These are phyloP conservation scores for Proctacanthus coquilletti DNA, from an alignment of 1,140 invertebrate species.

Conservation along the genomic window DNA sequence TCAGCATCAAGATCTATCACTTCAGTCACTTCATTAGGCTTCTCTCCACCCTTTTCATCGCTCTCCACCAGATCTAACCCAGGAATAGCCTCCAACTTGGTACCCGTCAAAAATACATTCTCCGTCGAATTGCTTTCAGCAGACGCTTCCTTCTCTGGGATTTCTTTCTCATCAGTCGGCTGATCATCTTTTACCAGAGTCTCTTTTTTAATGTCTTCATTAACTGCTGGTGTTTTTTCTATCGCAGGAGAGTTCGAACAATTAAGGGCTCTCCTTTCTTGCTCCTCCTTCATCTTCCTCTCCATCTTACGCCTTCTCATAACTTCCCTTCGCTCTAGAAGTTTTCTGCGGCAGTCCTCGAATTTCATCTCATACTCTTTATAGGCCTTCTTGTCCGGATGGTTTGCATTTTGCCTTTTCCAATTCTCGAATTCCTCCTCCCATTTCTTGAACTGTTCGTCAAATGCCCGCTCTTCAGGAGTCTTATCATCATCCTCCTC, in stretches of 20 bases:
- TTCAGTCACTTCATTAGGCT: not conserved
- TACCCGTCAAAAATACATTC: not conserved
- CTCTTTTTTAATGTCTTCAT: too few relatives aligned
- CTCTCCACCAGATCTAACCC: constrained; percentile 48
- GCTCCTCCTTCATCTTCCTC: too few relatives aligned
- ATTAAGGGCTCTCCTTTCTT: too few relatives aligned
- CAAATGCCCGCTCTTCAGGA: constrained; percentile 62
- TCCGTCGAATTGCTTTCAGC: too few relatives aligned
- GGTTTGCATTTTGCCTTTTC: constrained; percentile 69
- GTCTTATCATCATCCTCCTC: constrained; percentile 25
- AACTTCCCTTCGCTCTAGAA: constrained; percentile 59
- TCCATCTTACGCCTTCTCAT: constrained; percentile 46
- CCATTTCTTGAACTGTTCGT: constrained; percentile 68
- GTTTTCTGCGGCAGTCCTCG: constrained; percentile 57
- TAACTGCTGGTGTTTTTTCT: too few relatives aligned
- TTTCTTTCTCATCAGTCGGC: too few relatives aligned
- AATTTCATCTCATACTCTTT: constrained; percentile 69
- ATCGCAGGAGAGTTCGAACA: too few relatives aligned
- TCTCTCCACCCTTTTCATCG: not conserved
- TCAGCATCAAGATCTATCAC: constrained; percentile 1
- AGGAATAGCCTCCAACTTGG: constrained; percentile 46
- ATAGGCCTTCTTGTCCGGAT: constrained; percentile 71
- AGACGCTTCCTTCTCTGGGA: too few relatives aligned
- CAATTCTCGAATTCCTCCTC: constrained; percentile 71
- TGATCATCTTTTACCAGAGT: too few relatives aligned